Percentiles rank a stretch among this genome's conserved stretches.
Evolutionary conservation across 30 jellyfish, hydroid and myxozoan genomes (phyloP).

Genomic region (Chironex yamaguchii): DNA sequence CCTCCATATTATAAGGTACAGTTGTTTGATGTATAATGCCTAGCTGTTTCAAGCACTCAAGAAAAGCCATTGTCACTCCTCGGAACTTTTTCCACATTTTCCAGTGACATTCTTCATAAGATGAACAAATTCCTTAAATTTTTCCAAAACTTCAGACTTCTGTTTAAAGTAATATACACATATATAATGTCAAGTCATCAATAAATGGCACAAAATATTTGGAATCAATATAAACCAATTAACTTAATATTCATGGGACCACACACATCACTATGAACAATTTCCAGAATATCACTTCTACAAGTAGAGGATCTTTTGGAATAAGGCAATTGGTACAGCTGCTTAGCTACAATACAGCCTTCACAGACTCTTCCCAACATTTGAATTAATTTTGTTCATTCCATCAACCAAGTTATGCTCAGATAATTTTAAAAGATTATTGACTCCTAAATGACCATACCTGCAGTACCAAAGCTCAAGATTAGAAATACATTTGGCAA

Average conservation of each 20-base stretch:
- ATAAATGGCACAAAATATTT: background rate
- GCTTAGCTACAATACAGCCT: background rate
- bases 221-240: background rate
- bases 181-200: background rate
- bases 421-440: constrained; percentile 32
- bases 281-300: background rate
- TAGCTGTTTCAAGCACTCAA: too few relatives aligned
- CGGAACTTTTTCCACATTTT: too few relatives aligned
- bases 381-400: constrained; percentile 6
- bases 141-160: too few relatives aligned
- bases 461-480: constrained; percentile 50
- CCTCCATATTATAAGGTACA: too few relatives aligned
- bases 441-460: constrained; percentile 55
- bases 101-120: too few relatives aligned
- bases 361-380: background rate
- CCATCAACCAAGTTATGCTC: constrained; percentile 49
- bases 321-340: background rate
- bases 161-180: too few relatives aligned
- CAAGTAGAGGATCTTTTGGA: background rate
- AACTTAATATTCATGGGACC: constrained; percentile 22
- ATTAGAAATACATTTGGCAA: constrained; percentile 4
- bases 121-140: background rate
- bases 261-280: constrained; percentile 4
- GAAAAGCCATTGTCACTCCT: too few relatives aligned
- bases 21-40: too few relatives aligned